phyloP scores from a whole-genome alignment of 1,140 invertebrate genomes.

The Drosophila nasuta region DNA sequence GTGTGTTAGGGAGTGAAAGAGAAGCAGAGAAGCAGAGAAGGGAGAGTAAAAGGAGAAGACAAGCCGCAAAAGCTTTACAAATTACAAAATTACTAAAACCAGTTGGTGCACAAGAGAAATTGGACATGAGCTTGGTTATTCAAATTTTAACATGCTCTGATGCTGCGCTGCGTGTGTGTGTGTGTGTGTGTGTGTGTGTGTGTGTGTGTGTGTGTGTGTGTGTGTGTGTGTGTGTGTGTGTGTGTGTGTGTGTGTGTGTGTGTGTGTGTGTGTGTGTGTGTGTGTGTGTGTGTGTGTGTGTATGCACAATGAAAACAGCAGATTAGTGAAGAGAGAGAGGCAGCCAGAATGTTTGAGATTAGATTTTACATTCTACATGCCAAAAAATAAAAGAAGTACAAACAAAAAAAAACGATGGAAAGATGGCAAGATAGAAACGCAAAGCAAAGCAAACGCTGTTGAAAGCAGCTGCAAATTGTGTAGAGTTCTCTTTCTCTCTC shows the following conservation, averaged over 20 bases:
- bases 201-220: not conserved
- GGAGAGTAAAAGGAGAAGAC: not conserved
- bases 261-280: not conserved
- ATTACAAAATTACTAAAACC: slow-evolving; percentile 38
- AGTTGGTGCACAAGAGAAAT: not conserved
- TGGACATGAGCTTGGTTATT: slow-evolving; percentile 34
- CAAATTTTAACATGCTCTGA: slow-evolving; percentile 26
- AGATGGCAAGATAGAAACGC: slow-evolving; percentile 3
- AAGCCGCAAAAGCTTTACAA: slow-evolving; percentile 34
- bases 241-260: not conserved
- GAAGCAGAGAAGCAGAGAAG: no score
- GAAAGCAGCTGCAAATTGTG: slow-evolving; percentile 58
- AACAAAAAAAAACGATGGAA: not conserved
- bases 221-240: not conserved
- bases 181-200: not conserved
- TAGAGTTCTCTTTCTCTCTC: slow-evolving; percentile 4
- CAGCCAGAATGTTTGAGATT: slow-evolving; percentile 8
- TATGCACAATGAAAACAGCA: slow-evolving; percentile 21
- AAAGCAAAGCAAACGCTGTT: slow-evolving; percentile 32
- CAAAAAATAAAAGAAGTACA: not conserved
- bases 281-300: not conserved
- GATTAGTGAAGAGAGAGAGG: slow-evolving; percentile 21
- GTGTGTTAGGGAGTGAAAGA: not conserved
- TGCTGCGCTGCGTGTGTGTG: not conserved
- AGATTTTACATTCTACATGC: slow-evolving; percentile 25